Conservation (phyloP, 2,888 invertebrate genomes). For the Reticulitermes lucifugus region DNA sequence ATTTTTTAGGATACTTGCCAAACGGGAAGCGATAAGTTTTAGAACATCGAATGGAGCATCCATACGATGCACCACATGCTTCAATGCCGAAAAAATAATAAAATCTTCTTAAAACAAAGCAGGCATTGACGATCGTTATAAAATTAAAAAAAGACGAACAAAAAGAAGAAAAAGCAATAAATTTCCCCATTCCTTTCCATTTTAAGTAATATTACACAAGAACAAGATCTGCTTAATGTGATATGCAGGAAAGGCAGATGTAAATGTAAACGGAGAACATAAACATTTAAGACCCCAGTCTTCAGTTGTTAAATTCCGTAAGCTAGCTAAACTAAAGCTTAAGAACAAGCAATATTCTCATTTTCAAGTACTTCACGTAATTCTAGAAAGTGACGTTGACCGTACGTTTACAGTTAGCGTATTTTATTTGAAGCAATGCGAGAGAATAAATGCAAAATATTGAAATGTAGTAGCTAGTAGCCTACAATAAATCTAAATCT, state of each 20-base stretch:
- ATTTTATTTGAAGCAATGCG: no score
- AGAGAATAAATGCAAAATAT: no score
- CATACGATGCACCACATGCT: not conserved
- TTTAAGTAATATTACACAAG: not conserved
- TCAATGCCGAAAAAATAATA: not conserved
- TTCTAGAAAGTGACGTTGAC: no score
- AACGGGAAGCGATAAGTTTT: conserved; percentile 10
- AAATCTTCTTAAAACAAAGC: not conserved
- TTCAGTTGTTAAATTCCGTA: not conserved
- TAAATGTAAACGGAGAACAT: not conserved
- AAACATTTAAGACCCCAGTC: not conserved
- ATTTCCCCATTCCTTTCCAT: not conserved
- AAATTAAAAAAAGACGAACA: not conserved
- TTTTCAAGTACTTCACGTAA: not conserved
- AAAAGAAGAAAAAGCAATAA: not conserved
- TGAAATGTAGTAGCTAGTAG: no score
- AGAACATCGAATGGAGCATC: not conserved
- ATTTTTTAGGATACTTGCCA: conserved; percentile 5
- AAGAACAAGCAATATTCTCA: not conserved
- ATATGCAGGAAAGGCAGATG: not conserved
- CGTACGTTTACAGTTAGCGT: no score
- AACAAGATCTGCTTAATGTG: not conserved
- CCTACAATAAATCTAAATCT: no score
- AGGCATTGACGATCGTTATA: not conserved
- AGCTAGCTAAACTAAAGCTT: not conserved